Evolutionary conservation across 2,888 invertebrate species (phyloP), one percentile per base, ranked within the genome.

Genomic region (Caenorhabditis parvicauda): DNA sequence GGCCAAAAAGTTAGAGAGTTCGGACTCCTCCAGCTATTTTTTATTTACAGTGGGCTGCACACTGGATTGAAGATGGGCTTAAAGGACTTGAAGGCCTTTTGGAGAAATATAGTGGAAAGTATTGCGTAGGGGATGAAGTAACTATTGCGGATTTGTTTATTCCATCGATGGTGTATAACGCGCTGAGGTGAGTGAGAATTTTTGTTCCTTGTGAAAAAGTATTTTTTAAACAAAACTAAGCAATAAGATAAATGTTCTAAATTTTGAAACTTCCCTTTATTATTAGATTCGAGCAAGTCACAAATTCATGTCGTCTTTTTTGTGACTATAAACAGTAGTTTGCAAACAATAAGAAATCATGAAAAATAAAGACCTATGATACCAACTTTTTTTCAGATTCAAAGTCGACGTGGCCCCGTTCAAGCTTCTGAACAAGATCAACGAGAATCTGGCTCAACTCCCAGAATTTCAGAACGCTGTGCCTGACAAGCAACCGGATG

Each of bases 141-240:
- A 90, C 93, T 0, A 84, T 95, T 80, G 95, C 95, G 4, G 96
- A 96, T 83, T 90, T 92, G 79, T 94, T 91, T 82, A 85, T 96
- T 58, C 90, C 95, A 48, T 95, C 95, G 44, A 95, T 96, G 84
- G 89, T 94, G 51, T 92, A 90, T 82, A 93, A 92, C 84, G 94
- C 94, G 28, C 86, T 90, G 82, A 89, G 91, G 90, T 89, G n/a
- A n/a, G n/a, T n/a, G n/a, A n/a, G n/a, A n/a, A n/a, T n/a, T n/a
- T n/a, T n/a, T n/a, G n/a, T n/a, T n/a, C n/a, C n/a, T n/a, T n/a
- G n/a, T n/a, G n/a, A n/a, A n/a, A n/a, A 27, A n/a, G n/a, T n/a
- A n/a, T n/a, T n/a, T n/a, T n/a, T n/a, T n/a, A n/a, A n/a, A n/a
- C n/a, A n/a, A n/a, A n/a, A n/a, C n/a, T n/a, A n/a, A n/a, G n/a